Evolutionary conservation across 2,797 vertebrate genomes (phyloP), one percentile per base, ranked within the genome.

Genomic region (Miichthys miiuy): DNA sequence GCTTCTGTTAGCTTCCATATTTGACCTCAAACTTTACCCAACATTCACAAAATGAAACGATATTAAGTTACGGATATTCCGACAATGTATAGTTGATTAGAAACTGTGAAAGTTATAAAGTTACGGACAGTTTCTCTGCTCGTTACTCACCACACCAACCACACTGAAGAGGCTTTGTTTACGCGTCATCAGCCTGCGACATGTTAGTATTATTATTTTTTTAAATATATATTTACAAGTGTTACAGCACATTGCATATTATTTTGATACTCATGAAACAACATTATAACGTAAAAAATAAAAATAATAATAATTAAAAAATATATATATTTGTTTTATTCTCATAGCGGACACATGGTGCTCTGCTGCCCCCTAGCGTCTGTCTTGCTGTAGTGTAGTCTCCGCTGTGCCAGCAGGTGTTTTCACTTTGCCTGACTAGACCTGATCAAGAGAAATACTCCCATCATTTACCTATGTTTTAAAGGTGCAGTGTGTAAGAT

Each of bases 301-400:
- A 38, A 34, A 34, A 34, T 34, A 34, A 34, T 8, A 34, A 34
- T 6, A 27, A 27, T 25, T 27, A 30, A 34, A 34, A 34, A 34
- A 6, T 1, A 34, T 2, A 38, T 2, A 8, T 38, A 38, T 38
- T 38, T 9, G 34, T 38, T 38, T 38, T 38, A 38, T 38, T 42
- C 3, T 21, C 2, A 16, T 20, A 4, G 4, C 18, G 30, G 20
- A 7, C 54, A 0, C 0, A 34, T 9, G 6, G 9, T 0, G 2
- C 57, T 4, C 48, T 79, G 63, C 85, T 75, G 86, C 87, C 87
- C 41, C 50, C 88, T 69, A 47, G 17, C 44, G 78, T 1, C 57
- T 23, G 9, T 6, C 55, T 1, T 6, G 2, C 30, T 9, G 34
- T 9, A 47, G 6, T n/a, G 27, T n/a, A 16, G 34, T 9, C 34